Evolutionary conservation across 2,888 invertebrate genomes (phyloP).

Genomic region (Leucophenga maculata): DNA sequence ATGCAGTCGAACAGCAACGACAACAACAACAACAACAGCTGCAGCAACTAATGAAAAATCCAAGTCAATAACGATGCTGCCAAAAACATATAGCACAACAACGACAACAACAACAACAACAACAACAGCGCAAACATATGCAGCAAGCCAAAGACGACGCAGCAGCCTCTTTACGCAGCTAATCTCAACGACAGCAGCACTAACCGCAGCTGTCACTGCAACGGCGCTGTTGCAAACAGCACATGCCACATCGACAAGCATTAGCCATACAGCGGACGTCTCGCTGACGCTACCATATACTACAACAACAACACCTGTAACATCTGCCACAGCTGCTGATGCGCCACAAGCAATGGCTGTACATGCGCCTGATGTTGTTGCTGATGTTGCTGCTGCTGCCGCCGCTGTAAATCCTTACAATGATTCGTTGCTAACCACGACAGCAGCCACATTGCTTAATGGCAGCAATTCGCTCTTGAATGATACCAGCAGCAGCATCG

Average conservation of each 20-base stretch:
- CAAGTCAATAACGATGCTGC: constrained; percentile 42
- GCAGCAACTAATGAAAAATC: constrained; percentile 16
- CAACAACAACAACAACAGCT: not conserved
- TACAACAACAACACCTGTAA: not conserved
- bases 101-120: constrained; percentile 4
- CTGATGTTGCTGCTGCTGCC: constrained; percentile 29
- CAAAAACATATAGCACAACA: constrained; percentile 20
- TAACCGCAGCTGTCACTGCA: constrained; percentile 34
- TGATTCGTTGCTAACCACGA: constrained; percentile 51
- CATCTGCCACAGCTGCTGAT: constrained; percentile 15
- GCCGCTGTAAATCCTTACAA: constrained; percentile 18
- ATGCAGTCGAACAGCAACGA: not conserved
- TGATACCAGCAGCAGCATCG: constrained; percentile 22
- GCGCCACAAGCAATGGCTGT: constrained; percentile 14
- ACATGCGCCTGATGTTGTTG: constrained; percentile 37
- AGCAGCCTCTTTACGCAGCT: not conserved
- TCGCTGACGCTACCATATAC: not conserved
- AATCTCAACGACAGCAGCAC: constrained; percentile 29
- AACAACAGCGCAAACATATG: constrained; percentile 14
- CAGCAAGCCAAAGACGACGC: not conserved
- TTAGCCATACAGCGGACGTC: constrained; percentile 44
- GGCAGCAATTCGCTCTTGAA: constrained; percentile 44
- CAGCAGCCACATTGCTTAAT: constrained; percentile 47
- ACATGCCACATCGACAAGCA: constrained; percentile 20
- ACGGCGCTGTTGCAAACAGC: constrained; percentile 15